phyloP scores from a whole-genome alignment of 2,113 vertebrate genomes.

The Perca schrenkii region DNA sequence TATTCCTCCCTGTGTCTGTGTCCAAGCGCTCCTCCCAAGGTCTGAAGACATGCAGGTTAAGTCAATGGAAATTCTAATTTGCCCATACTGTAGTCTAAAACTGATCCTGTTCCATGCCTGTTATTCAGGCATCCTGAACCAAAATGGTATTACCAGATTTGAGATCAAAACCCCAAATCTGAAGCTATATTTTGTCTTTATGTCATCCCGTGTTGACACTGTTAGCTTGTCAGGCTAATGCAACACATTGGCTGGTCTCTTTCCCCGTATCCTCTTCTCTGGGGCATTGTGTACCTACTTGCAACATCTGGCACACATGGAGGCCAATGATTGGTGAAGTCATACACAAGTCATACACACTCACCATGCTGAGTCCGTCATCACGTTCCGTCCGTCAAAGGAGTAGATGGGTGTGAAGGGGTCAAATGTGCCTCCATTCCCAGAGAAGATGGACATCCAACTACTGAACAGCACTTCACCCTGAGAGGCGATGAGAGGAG shows the following conservation, averaged over 20 bases:
- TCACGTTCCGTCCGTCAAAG: constrained; percentile 90
- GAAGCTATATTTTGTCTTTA: too few species aligned
- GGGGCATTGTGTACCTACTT: background rate
- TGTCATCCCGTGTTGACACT: too few species aligned
- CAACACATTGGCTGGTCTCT: too few species aligned
- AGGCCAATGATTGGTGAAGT: background rate
- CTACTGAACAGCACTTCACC: constrained; percentile 90
- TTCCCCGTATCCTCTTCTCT: background rate
- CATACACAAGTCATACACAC: constrained; percentile 33
- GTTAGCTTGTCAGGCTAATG: too few species aligned
- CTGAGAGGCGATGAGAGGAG: constrained; percentile 68
- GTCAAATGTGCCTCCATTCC: constrained; percentile 84
- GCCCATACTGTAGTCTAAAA: background rate
- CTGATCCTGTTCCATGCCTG: background rate
- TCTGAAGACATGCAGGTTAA: background rate
- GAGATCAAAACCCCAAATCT: too few species aligned
- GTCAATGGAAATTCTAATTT: background rate
- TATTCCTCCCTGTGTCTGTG: too few species aligned
- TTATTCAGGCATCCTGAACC: too few species aligned
- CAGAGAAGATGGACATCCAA: constrained; percentile 92
- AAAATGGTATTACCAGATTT: too few species aligned
- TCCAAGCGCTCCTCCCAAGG: too few species aligned
- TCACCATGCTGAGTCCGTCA: constrained; percentile 89
- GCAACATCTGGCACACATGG: background rate
- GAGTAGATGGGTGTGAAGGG: constrained; percentile 87